phyloP scores from a whole-genome alignment of 2,888 invertebrate genomes.

The Tanytarsus gracilentus region DNA sequence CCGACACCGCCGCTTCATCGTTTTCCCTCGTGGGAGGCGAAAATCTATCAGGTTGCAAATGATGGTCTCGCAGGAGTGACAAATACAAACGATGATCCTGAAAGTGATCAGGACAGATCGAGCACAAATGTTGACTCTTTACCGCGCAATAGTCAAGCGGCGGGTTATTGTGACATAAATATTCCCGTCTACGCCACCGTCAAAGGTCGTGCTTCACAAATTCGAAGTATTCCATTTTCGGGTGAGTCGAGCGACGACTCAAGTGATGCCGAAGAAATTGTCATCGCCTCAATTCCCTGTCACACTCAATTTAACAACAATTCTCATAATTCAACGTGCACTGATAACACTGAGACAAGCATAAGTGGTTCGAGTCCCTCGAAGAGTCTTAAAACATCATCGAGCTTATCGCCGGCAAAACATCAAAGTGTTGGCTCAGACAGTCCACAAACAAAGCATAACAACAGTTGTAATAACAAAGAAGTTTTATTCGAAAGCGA shows the following conservation, averaged over 20 bases:
- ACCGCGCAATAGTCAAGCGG: slow-evolving; percentile 42
- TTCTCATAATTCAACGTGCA: slow-evolving; percentile 44
- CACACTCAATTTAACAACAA: slow-evolving; percentile 33
- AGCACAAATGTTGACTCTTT: slow-evolving; percentile 35
- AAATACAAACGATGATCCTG: slow-evolving; percentile 41
- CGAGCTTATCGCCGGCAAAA: slow-evolving; percentile 76
- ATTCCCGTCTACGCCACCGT: slow-evolving; percentile 94
- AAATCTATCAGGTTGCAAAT: slow-evolving; percentile 79
- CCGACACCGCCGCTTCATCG: slow-evolving; percentile 87
- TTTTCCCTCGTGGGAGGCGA: slow-evolving; percentile 91
- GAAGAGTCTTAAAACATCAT: slow-evolving; percentile 77
- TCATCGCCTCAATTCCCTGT: slow-evolving; percentile 40
- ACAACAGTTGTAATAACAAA: too few species aligned
- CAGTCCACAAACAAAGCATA: slow-evolving; percentile 68
- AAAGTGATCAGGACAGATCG: slow-evolving; percentile 36
- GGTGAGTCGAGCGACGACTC: slow-evolving; percentile 93
- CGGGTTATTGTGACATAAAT: slow-evolving; percentile 78
- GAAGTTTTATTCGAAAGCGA: slow-evolving; percentile 88
- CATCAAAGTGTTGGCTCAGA: slow-evolving; percentile 72
- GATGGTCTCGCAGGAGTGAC: slow-evolving; percentile 48
- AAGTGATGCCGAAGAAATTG: slow-evolving; percentile 74
- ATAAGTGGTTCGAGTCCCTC: slow-evolving; percentile 71
- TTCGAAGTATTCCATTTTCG: slow-evolving; percentile 89
- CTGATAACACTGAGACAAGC: slow-evolving; percentile 53
- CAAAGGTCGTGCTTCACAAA: slow-evolving; percentile 92